Conservation (phyloP, 92 coral and sea anemone genomes). For the Paramuricea clavata region DNA sequence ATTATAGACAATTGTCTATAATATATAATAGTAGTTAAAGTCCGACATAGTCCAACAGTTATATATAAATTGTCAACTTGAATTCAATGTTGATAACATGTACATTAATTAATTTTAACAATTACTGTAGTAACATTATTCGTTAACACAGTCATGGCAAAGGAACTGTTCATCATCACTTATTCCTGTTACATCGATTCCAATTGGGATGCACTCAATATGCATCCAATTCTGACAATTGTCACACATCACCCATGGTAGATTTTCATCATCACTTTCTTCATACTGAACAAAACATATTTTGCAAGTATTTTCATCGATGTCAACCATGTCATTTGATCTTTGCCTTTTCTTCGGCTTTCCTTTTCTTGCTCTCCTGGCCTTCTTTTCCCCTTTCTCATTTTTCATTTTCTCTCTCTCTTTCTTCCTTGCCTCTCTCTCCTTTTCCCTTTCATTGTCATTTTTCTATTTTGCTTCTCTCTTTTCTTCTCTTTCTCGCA, state of each 20-base stretch:
- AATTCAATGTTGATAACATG: too few relatives aligned
- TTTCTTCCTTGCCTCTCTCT: constrained; percentile 23
- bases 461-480: constrained; percentile 40
- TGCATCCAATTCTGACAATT: constrained; percentile 5
- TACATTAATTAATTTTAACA: too few relatives aligned
- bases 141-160: constrained; percentile 16
- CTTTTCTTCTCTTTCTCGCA: constrained; percentile 30
- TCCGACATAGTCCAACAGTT: too few relatives aligned
- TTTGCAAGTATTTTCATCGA: too few relatives aligned
- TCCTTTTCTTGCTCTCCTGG: too few relatives aligned
- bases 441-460: constrained; percentile 32
- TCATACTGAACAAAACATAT: too few relatives aligned
- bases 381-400: too few relatives aligned
- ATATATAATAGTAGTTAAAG: too few relatives aligned
- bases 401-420: constrained; percentile 32
- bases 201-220: constrained; percentile 9
- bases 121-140: background rate
- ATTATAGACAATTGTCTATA: too few relatives aligned
- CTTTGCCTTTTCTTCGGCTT: constrained; percentile 36
- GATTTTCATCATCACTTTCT: background rate
- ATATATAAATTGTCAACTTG: too few relatives aligned
- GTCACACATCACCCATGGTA: constrained; percentile 35
- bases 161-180: constrained; percentile 25
- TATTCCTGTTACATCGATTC: constrained; percentile 8
- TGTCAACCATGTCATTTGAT: background rate